Evolutionary conservation across 2,888 invertebrate genomes (phyloP), one percentile per base, ranked within the genome.

Genomic region (Cheilosia vernalis): DNA sequence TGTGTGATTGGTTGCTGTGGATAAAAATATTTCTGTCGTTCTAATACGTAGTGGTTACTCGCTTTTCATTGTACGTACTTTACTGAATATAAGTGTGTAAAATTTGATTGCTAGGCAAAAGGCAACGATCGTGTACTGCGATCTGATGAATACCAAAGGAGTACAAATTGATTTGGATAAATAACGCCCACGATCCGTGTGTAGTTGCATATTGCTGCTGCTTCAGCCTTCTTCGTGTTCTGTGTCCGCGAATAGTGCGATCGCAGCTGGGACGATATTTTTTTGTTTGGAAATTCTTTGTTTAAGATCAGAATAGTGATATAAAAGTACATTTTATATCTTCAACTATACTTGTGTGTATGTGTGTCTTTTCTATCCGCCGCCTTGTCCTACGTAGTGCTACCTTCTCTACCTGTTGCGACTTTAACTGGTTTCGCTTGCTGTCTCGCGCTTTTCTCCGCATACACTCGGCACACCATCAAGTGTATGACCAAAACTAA

Each of bases 381-480:
- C 47, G 19, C 51, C 37, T 77, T 44, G 64, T 79, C 79, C 79
- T 79, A 72, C 51, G 60, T 37, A 37, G 37, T 51, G 7, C 53
- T 81, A 27, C 53, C 47, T 74, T 51, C 55, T 74, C 79, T 84
- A 80, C 80, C 80, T 80, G 80, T 84, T 80, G 74, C 81, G 61
- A 85, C 81, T 81, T 81, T 77, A 85, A 85, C 85, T 77, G 85
- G 85, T 85, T 85, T 85, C 72, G 77, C 30, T 72, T 61, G 67
- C 66, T 81, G 72, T 85, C 81, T 85, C 76, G 85, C 76, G 81
- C 76, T 85, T 85, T 85, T 85, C 85, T 70, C 70, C 61, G 56
- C 74, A 80, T 55, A 82, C 42, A 61, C 51, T 47, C 47, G 56
- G 47, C 66, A 85, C 42, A 67, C 72, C 21, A 73, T 42, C 58